Base-by-base conservation (phyloP, 2,888 invertebrate genomes). In the Deroplatys truncata region DNA sequence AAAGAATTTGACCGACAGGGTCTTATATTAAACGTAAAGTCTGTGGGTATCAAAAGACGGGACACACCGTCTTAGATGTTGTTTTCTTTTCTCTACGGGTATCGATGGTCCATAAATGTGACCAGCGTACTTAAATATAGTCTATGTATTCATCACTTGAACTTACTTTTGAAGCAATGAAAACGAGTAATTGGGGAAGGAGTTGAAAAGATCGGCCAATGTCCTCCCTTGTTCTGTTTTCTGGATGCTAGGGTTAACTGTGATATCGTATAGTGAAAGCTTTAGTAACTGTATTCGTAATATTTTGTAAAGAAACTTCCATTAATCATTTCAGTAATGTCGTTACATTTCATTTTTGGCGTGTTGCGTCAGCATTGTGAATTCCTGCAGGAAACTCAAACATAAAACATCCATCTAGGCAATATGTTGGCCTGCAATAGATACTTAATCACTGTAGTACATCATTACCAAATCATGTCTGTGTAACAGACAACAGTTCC, bases 231-330 rank as follows among this genome's bases (percentile, higher is more conserved):
- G 28, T 82, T 83, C 56, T 82, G 25, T 82, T 28, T 82, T 29
- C 28, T 86, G 4, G 72, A 28, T 86, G 29, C 82, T 87, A 87
- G 86, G 72, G 28, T 49, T 82, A 89, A 89, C 89, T 89, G 89
- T 89, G 89, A 89, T 89, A 89, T 89, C 31, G 13, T 35, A 31
- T 88, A 82, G 84, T 31, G 35, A 56, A 85, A 28, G 88, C 85
- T 88, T 88, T 72, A 72, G 29, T 20, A 7, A 43, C 43, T 13
- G 43, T 43, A 43, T 43, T 43, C 13, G 10, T 43, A 43, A 72
- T 72, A 20, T 72, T 9, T 72, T 56, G 20, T 72, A 72, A 72
- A 20, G 56, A 25, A 72, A 20, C 56, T 72, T 72, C 20, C 20
- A 72, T 72, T 72, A 9, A 72, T 72, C 20, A 72, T 72, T 13